Evolutionary conservation across 2,888 invertebrate species (phyloP), one percentile per base, ranked within the genome.

Genomic region (Zele albiditarsus): DNA sequence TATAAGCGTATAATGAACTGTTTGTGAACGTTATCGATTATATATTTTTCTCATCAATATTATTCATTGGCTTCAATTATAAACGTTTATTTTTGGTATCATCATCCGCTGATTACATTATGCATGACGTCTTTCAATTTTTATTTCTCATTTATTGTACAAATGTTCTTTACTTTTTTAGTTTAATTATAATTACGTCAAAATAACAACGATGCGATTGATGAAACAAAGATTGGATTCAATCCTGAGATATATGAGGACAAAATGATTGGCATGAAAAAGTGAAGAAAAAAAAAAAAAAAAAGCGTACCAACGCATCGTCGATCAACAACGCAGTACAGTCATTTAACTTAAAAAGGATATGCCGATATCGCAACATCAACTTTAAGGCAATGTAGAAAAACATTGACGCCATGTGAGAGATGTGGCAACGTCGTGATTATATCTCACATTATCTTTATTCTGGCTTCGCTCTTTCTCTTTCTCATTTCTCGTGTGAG

Each of bases 381-480:
- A 69, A 69, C 78, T 78, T 80, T 83, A 78, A 83, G 69, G 70
- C 71, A 49, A 62, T 46, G 28, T 65, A 73, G 78, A 74, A 46
- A 80, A 73, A 68, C 75, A 75, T 74, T 69, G 76, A 76, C 72
- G 74, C 65, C 63, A 74, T 31, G 42, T 62, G 27, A 70, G 57
- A 80, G 74, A 82, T 71, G 77, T 81, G 84, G 84, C 84, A 84
- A 84, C 84, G 72, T 71, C 60, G 72, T 66, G 69, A 65, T 71
- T 60, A 68, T 75, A 20, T 75, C 75, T 76, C 67, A 73, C 71
- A 65, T 58, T 14, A 16, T 46, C 46, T 46, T n/a, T 46, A 16
- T 46, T 38, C 12, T 38, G 38, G 38, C 46, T 33, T 46, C 46
- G 46, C 3, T 46, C n/a, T 46, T 46, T 46, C n/a, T n/a, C n/a